Percentiles rank a stretch among this genome's conserved stretches.
phyloP scores from a whole-genome alignment of 2,888 invertebrate species.

The Lissocephala sabroskyi region DNA sequence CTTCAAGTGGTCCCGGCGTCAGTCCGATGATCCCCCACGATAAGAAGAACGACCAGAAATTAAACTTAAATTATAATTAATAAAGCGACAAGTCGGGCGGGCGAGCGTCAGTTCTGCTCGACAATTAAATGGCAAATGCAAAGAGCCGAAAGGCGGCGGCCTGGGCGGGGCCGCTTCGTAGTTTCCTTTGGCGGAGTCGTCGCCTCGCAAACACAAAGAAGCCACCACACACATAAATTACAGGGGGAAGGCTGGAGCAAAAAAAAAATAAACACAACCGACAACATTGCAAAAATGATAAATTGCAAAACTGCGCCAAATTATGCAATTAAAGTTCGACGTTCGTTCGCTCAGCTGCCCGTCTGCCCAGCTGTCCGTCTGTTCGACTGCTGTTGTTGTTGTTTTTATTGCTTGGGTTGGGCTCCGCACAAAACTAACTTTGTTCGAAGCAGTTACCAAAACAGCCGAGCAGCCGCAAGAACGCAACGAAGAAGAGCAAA shows the following conservation, averaged over 20 bases:
- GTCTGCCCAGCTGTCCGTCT: too few species aligned
- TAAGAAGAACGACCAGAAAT: constrained; percentile 33
- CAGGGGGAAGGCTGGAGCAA: constrained; percentile 20
- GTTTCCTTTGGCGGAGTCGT: too few species aligned
- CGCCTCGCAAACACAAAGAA: too few species aligned
- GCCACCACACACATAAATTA: constrained; percentile 46
- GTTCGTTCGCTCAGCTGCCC: too few species aligned
- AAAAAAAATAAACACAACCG: constrained; percentile 38
- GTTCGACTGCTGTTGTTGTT: constrained; percentile 43
- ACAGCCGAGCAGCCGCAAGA: not conserved
- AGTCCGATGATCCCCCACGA: constrained; percentile 15
- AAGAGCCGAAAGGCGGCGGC: constrained; percentile 25
- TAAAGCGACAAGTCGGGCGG: constrained; percentile 26
- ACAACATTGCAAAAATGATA: constrained; percentile 70
- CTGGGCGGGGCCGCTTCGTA: constrained; percentile 5
- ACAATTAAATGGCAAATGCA: constrained; percentile 17
- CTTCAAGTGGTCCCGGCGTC: not conserved
- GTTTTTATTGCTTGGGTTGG: constrained; percentile 42
- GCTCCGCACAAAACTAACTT: constrained; percentile 3
- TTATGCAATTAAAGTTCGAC: constrained; percentile 73
- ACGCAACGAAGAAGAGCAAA: too few species aligned
- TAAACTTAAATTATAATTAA: constrained; percentile 58
- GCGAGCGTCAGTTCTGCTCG: constrained; percentile 7
- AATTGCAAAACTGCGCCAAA: constrained; percentile 73
- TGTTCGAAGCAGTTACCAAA: not conserved